Base-by-base conservation (phyloP, 2,797 vertebrate species). In the Helarctos malayanus region DNA sequence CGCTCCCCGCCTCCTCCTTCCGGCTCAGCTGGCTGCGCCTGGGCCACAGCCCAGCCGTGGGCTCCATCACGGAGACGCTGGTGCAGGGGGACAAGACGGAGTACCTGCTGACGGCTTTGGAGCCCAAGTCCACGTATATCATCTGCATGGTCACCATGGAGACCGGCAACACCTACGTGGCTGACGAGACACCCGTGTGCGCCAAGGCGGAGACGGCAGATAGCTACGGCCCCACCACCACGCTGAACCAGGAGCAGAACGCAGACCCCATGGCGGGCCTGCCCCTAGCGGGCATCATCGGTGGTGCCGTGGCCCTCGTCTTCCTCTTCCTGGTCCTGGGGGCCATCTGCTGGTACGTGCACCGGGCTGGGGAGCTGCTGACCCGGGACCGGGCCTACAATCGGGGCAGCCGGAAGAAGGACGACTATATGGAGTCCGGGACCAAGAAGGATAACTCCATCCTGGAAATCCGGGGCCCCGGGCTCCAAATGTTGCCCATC, bases 391-490 rank as follows among this genome's bases (percentile, higher is more conserved):
- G 99, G 98, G 98, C 95, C 57, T 99, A 99, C 85, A 99, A 98
- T 86, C 98, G 99, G 61, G 99, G 99, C 96, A 99, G 99, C 89
- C 99, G 98, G 97, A 99, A 98, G 71, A 98, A 99, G 97, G 99
- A 99, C 1, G 99, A 99, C 98, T 99, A 99, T 81, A 98, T 99
- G 81, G 99, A 99, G 97, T 99, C 99, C 0, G 99, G 99, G 96
- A 99, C 99, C 95, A 99, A 99, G 98, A 99, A 99, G 98, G 99
- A 99, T 96, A 99, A 99, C 95, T 99, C 99, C 83, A 99, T 99
- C 93, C 98, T 99, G 96, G 99, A 99, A 98, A 99, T 99, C 96
- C 99, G 98, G 9, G 99, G 99, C 41, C 99, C 99, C 0, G 99
- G 99, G 41, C 99, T 99, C 82, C 99, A 99, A 98, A 99, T 99